These are phyloP conservation scores for Crotalus horridus DNA, from an alignment of 2,113 vertebrate species.

Conservation along the genomic window DNA sequence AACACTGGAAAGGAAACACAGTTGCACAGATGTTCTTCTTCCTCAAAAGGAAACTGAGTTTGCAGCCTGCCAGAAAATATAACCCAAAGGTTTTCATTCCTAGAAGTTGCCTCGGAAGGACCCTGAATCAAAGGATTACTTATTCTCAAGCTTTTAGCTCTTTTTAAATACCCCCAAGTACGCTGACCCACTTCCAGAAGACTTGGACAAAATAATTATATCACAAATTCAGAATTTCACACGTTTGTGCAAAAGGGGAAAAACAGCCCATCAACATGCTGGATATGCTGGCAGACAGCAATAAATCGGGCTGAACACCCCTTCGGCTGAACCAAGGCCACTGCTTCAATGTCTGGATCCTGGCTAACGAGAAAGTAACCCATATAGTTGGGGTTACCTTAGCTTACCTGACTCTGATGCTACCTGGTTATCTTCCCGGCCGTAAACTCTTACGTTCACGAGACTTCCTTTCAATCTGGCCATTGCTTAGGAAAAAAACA, in stretches of 20 bases:
- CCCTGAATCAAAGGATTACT: slow-evolving; percentile 68
- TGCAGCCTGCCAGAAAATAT: slow-evolving; percentile 43
- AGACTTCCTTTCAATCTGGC: slow-evolving; percentile 31
- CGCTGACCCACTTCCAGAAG: slow-evolving; percentile 46
- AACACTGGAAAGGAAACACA: slow-evolving; percentile 56
- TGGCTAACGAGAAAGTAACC: background rate
- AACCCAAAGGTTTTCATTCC: slow-evolving; percentile 44
- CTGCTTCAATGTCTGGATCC: background rate
- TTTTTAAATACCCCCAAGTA: slow-evolving; percentile 53
- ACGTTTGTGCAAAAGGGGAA: background rate
- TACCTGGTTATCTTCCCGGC: background rate
- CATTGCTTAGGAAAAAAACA: slow-evolving; percentile 20
- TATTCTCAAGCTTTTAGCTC: slow-evolving; percentile 63
- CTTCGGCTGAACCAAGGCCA: too few relatives aligned
- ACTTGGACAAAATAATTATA: slow-evolving; percentile 50
- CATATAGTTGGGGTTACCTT: background rate
- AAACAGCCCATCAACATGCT: background rate
- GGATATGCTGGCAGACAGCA: background rate
- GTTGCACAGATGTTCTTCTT: slow-evolving; percentile 59
- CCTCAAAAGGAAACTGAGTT: slow-evolving; percentile 49
- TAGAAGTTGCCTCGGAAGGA: slow-evolving; percentile 57
- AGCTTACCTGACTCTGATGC: background rate
- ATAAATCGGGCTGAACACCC: background rate
- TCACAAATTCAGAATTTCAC: slow-evolving; percentile 30
- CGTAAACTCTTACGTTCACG: too few relatives aligned